A percentile compares a stretch with the other conserved stretches of the same genome.
Evolutionary conservation across 1,140 invertebrate species (phyloP).

Genomic region (Drosophila sulfurigaster): DNA sequence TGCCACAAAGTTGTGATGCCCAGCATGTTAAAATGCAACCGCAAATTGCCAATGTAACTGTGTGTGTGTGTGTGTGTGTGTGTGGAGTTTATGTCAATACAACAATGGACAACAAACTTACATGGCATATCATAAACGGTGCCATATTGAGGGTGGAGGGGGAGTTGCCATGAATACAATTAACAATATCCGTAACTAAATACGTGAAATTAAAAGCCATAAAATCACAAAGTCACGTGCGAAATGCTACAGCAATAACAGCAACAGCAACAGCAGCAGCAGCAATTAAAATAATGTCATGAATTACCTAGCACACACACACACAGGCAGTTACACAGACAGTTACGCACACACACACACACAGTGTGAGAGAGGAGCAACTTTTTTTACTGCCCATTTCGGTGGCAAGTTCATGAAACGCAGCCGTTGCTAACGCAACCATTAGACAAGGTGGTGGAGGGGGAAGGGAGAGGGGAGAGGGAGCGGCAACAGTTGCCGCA

Average conservation of each 20-base stretch:
- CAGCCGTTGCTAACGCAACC: conserved; percentile 47
- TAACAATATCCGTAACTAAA: conserved; percentile 82
- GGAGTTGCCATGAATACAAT: conserved; percentile 62
- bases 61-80: conserved; percentile 5
- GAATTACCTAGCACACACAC: conserved; percentile 63
- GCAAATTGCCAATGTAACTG: conserved; percentile 19
- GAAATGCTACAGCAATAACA: conserved; percentile 75
- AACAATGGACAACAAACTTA: conserved; percentile 30
- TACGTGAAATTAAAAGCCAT: conserved; percentile 82
- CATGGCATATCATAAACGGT: conserved; percentile 34
- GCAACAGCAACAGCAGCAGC: conserved; percentile 53
- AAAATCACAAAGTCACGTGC: conserved; percentile 82
- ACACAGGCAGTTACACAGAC: conserved; percentile 29
- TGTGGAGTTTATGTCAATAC: conserved; percentile 27
- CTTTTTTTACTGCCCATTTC: conserved; percentile 63
- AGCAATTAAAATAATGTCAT: conserved; percentile 82
- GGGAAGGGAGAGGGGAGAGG: neutral
- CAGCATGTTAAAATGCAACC: neutral
- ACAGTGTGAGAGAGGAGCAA: conserved; percentile 41
- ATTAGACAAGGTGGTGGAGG: conserved; percentile 18
- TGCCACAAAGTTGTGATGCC: neutral
- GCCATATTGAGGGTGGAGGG: conserved; percentile 8
- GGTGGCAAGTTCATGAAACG: conserved; percentile 65
- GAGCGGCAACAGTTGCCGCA: conserved; percentile 1
- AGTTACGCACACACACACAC: conserved; percentile 24